phyloP scores from a whole-genome alignment of 2,888 invertebrate species.

The Thumatha senex region DNA sequence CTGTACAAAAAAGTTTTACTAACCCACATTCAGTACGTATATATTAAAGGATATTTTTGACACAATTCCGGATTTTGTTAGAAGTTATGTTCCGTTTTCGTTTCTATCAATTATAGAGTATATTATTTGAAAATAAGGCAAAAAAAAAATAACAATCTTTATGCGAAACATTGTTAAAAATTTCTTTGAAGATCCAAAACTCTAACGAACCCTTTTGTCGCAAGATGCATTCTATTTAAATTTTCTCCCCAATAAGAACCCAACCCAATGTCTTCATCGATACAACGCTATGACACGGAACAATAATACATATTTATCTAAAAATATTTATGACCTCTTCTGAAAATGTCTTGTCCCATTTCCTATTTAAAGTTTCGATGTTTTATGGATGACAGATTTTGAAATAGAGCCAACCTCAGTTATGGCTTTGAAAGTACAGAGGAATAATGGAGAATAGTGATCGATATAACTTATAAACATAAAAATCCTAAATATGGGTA shows the following conservation, averaged over 20 bases:
- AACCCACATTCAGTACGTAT: conserved; percentile 24
- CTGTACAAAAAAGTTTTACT: conserved; percentile 43
- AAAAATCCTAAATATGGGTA: not conserved
- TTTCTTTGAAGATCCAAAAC: conserved; percentile 48
- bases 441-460: not conserved
- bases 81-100: conserved; percentile 22
- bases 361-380: conserved; percentile 75
- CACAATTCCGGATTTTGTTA: conserved; percentile 16
- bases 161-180: conserved; percentile 45
- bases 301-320: conserved; percentile 81
- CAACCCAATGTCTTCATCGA: no score
- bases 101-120: conserved; percentile 29
- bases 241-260: conserved; percentile 48
- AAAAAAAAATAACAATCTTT: conserved; percentile 39
- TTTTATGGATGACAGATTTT: conserved; percentile 52
- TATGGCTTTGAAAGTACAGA: conserved; percentile 16
- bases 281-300: conserved; percentile 61
- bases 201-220: conserved; percentile 41
- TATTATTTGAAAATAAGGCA: conserved; percentile 41
- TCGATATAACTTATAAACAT: not conserved
- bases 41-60: conserved; percentile 8
- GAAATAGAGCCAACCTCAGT: conserved; percentile 17
- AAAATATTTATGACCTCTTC: conserved; percentile 71
- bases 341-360: conserved; percentile 63
- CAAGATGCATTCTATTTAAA: conserved; percentile 64